Percentiles rank a stretch among this genome's conserved stretches.
Conservation (phyloP, 23 tunicate species). For the Styela plicata region DNA sequence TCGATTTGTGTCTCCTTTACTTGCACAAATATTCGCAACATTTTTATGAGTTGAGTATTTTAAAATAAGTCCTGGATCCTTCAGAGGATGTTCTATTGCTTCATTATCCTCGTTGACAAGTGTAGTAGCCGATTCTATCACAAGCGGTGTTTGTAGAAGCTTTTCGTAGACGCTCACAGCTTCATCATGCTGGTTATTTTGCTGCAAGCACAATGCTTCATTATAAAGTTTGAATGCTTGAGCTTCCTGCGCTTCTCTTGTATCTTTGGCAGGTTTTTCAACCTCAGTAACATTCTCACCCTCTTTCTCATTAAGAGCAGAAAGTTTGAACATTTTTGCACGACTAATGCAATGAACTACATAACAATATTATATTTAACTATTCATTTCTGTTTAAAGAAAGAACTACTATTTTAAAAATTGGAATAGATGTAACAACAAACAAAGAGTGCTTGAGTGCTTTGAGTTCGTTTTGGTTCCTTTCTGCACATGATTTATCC, state of each 20-base stretch:
- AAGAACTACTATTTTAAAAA: too few relatives aligned
- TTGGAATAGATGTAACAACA: too few relatives aligned
- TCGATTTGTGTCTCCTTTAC: conserved; percentile 61
- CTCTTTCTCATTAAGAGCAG: conserved; percentile 65
- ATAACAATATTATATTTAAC: too few relatives aligned
- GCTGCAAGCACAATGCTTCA: conserved; percentile 67
- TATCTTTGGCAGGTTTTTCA: conserved; percentile 36
- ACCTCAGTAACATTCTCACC: conserved; percentile 19
- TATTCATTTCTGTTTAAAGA: too few relatives aligned
- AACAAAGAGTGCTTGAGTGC: too few relatives aligned
- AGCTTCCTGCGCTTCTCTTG: conserved; percentile 89
- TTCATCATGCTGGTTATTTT: conserved; percentile 44
- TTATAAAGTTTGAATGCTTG: conserved; percentile 78
- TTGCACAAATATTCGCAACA: conserved; percentile 84
- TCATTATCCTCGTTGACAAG: conserved; percentile 80
- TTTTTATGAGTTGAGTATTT: conserved; percentile 94
- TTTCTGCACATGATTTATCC: too few relatives aligned
- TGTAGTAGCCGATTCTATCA: conserved; percentile 72
- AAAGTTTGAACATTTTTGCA: conserved; percentile 42
- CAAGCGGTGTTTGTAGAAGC: conserved; percentile 62
- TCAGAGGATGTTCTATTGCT: conserved; percentile 80
- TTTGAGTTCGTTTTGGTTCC: too few relatives aligned
- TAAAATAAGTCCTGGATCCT: conserved; percentile 81
- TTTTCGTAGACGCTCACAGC: conserved; percentile 63
- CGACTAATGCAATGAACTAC: too few relatives aligned